Percentiles rank a stretch among this genome's conserved stretches.
Conservation (phyloP, 2,797 vertebrate species). For the Darevskia nairensis region DNA sequence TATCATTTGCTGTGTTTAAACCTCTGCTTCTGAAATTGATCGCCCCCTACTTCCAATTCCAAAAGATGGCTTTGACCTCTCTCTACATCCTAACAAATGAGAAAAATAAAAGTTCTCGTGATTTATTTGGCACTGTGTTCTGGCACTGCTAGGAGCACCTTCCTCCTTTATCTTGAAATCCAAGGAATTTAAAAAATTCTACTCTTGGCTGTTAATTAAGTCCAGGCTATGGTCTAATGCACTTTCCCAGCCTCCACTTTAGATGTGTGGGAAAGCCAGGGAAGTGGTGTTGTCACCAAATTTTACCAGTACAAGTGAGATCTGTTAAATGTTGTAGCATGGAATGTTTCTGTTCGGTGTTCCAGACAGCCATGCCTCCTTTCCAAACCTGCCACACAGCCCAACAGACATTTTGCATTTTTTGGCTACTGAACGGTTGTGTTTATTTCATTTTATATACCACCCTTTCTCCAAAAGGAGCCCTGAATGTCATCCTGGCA, state of each 20-base stretch:
- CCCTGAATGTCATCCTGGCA: neutral
- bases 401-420: neutral
- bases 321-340: neutral
- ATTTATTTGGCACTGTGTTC: conserved; percentile 40
- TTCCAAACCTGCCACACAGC: too few species aligned
- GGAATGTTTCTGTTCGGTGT: neutral
- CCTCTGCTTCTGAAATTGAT: neutral
- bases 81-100: conserved; percentile 17
- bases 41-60: neutral
- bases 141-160: conserved; percentile 26
- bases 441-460: neutral
- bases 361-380: neutral
- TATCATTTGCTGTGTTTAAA: conserved; percentile 9
- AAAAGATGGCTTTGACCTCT: conserved; percentile 21
- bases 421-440: neutral
- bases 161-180: conserved; percentile 37
- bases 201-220: conserved; percentile 35
- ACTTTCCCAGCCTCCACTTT: neutral
- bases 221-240: conserved; percentile 10
- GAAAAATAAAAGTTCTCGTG: conserved; percentile 28
- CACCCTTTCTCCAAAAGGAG: neutral
- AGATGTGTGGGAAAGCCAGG: conserved; percentile 34
- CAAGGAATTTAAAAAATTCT: conserved; percentile 46
- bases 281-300: conserved; percentile 22
- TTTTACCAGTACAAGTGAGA: neutral